These are phyloP conservation scores for Telmatherina bonti DNA, from an alignment of 2,797 vertebrate species.

Conservation along the genomic window DNA sequence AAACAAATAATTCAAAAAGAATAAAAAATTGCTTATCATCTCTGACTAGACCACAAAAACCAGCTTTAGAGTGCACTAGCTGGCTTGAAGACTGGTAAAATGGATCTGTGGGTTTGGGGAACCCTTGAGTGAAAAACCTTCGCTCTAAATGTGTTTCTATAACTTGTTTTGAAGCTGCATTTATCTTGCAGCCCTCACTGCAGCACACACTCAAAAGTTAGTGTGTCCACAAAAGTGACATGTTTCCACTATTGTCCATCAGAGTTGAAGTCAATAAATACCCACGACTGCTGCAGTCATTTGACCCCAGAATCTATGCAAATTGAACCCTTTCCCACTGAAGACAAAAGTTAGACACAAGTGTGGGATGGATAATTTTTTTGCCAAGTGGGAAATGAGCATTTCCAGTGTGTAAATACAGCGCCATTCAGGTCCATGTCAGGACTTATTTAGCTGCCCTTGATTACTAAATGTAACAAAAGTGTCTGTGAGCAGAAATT, in stretches of 20 bases:
- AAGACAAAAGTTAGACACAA: not conserved
- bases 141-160: not conserved
- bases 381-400: not conserved
- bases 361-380: not conserved
- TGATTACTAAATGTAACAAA: not conserved
- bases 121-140: not conserved
- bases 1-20: too few relatives aligned
- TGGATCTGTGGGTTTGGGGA: not conserved
- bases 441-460: too few relatives aligned
- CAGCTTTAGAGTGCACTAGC: not conserved
- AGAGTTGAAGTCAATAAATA: not conserved
- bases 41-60: conserved; percentile 4
- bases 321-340: not conserved
- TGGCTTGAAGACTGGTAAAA: conserved; percentile 8
- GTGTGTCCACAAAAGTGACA: not conserved
- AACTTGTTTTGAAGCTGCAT: not conserved
- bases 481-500: not conserved
- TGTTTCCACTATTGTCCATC: conserved; percentile 3
- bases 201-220: not conserved
- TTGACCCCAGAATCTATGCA: not conserved
- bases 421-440: not conserved
- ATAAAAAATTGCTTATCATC: not conserved
- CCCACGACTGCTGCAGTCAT: not conserved
- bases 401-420: not conserved
- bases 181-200: not conserved